These are phyloP conservation scores for Stenurella melanura DNA, from an alignment of 2,888 invertebrate species.

Conservation along the genomic window DNA sequence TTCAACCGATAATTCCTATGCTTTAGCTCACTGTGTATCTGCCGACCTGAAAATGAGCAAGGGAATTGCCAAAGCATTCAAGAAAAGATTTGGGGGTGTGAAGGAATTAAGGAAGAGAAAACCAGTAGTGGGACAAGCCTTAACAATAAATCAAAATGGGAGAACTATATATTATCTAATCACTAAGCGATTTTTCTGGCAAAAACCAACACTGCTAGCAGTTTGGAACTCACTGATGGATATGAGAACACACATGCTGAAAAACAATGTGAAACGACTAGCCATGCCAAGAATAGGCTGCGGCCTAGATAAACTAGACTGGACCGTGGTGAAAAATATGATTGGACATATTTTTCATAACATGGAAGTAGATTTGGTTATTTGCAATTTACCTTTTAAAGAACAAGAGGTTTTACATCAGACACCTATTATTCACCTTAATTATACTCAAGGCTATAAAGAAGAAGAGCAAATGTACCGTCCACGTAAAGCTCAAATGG, in stretches of 20 bases:
- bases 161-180: neutral
- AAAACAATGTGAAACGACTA: neutral
- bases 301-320: constrained; percentile 3
- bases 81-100: neutral
- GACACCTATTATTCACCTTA: too few relatives aligned
- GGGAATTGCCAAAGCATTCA: neutral
- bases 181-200: neutral
- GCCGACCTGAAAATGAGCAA: constrained; percentile 2
- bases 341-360: neutral
- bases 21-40: neutral
- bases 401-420: too few relatives aligned
- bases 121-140: neutral
- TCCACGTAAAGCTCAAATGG: too few relatives aligned
- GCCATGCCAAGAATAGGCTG: neutral
- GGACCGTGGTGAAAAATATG: neutral
- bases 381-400: too few relatives aligned
- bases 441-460: too few relatives aligned
- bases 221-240: neutral
- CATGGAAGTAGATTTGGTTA: neutral
- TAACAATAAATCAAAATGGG: neutral
- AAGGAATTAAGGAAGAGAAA: neutral
- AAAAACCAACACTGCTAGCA: neutral
- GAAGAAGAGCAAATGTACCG: too few relatives aligned
- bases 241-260: neutral
- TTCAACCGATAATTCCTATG: neutral